Conservation (phyloP, 1,140 invertebrate genomes). For the Drosophila kohkoa region DNA sequence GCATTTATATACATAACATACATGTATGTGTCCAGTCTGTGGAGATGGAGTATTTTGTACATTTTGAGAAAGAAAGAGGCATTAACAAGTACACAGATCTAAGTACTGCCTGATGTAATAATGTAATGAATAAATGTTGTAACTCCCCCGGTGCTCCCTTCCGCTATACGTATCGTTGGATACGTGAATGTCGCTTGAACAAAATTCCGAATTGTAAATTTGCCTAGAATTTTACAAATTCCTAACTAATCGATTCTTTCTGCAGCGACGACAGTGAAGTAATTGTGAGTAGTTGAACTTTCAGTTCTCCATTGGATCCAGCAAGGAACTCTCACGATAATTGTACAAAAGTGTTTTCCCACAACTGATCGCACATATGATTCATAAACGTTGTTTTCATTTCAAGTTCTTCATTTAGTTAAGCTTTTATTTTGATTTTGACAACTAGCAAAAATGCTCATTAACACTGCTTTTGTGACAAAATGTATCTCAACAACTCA, state of each 20-base stretch:
- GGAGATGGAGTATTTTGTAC: constrained; percentile 53
- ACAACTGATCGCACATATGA: constrained; percentile 57
- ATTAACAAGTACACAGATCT: constrained; percentile 8
- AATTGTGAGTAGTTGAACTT: not conserved
- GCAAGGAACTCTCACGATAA: not conserved
- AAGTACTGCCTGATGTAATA: constrained; percentile 20
- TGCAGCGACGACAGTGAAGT: constrained; percentile 14
- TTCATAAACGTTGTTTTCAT: constrained; percentile 7
- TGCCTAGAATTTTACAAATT: constrained; percentile 1
- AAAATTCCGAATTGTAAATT: constrained; percentile 31
- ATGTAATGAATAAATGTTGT: constrained; percentile 41
- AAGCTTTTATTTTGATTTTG: constrained; percentile 49
- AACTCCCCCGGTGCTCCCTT: constrained; percentile 28
- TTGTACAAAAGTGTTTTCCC: constrained; percentile 27
- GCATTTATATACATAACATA: constrained; percentile 26
- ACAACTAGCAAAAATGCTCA: constrained; percentile 67
- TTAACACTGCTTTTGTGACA: constrained; percentile 40
- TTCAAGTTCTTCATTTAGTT: constrained; percentile 28
- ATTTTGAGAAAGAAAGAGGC: constrained; percentile 11
- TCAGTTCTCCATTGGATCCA: constrained; percentile 3
- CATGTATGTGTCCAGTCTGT: constrained; percentile 61
- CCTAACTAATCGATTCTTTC: constrained; percentile 27
- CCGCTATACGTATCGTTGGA: constrained; percentile 22
- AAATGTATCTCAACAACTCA: constrained; percentile 42
- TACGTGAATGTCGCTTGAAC: constrained; percentile 17